Conservation (phyloP, 2,113 vertebrate genomes). For the Cygnus atratus region DNA sequence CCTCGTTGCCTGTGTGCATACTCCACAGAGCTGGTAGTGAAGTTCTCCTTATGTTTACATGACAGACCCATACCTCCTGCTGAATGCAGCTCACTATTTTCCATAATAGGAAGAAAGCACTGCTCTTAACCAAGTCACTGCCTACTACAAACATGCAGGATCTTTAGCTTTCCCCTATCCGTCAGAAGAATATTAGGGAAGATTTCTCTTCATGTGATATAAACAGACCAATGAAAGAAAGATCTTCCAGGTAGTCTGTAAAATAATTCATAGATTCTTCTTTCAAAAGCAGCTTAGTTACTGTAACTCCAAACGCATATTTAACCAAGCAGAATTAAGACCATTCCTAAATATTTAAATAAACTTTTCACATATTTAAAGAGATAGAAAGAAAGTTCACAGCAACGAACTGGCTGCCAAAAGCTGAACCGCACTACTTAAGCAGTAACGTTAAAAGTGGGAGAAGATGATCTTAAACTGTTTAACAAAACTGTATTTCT, state of each 20-base stretch:
- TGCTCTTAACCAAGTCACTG: slow-evolving; percentile 7
- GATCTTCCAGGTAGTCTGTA: neutral
- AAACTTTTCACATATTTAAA: neutral
- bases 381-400: neutral
- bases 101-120: slow-evolving; percentile 68
- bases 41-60: slow-evolving; percentile 44
- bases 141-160: neutral
- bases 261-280: neutral
- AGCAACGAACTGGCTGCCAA: neutral
- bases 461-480: neutral
- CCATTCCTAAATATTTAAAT: neutral
- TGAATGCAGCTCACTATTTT: slow-evolving; percentile 13
- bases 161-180: neutral
- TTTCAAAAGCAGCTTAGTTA: neutral
- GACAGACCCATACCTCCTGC: slow-evolving; percentile 47
- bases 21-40: slow-evolving; percentile 4
- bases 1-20: neutral
- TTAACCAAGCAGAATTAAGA: neutral
- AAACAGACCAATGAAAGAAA: neutral
- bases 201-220: neutral
- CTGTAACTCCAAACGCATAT: neutral
- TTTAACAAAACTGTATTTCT: neutral
- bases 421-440: neutral
- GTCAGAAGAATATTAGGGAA: neutral
- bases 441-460: neutral